These are phyloP conservation scores for Micromussa lordhowensis DNA, from an alignment of 92 coral and sea anemone species.

Conservation along the genomic window DNA sequence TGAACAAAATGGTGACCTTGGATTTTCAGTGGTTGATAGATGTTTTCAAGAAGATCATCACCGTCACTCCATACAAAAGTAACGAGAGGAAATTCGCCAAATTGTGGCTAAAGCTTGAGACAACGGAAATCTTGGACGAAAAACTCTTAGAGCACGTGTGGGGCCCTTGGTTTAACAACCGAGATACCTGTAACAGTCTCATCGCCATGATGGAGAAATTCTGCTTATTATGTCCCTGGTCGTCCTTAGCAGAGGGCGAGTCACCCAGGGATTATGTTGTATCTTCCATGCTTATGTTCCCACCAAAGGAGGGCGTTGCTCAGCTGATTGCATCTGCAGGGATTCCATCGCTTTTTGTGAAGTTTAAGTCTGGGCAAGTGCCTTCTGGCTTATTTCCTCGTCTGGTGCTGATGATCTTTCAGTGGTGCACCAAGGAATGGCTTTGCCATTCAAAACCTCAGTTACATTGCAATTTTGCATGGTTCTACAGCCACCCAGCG, in stretches of 20 bases:
- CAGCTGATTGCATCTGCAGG: not conserved
- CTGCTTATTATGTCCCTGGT: not conserved
- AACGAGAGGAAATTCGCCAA: not conserved
- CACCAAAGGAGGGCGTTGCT: not conserved
- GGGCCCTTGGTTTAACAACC: not conserved
- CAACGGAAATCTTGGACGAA: not conserved
- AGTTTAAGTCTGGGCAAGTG: not conserved
- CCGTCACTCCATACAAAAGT: not conserved
- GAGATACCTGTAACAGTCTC: not conserved
- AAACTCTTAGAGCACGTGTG: not conserved
- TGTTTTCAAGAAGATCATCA: not conserved
- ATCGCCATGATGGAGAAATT: not conserved
- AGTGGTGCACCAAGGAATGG: not conserved
- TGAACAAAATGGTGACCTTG: not conserved
- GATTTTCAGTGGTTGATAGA: not conserved
- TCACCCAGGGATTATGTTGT: not conserved
- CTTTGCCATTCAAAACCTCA: not conserved
- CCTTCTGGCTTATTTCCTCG: not conserved
- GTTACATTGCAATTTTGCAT: not conserved
- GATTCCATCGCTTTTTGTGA: conserved; percentile 2
- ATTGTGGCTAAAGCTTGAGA: not conserved
- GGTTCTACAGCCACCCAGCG: not conserved
- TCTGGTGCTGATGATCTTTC: not conserved
- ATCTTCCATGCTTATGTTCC: conserved; percentile 1
- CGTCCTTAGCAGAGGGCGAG: not conserved